Base-by-base conservation (phyloP, 2,888 invertebrate genomes). In the Autographa pulchrina region DNA sequence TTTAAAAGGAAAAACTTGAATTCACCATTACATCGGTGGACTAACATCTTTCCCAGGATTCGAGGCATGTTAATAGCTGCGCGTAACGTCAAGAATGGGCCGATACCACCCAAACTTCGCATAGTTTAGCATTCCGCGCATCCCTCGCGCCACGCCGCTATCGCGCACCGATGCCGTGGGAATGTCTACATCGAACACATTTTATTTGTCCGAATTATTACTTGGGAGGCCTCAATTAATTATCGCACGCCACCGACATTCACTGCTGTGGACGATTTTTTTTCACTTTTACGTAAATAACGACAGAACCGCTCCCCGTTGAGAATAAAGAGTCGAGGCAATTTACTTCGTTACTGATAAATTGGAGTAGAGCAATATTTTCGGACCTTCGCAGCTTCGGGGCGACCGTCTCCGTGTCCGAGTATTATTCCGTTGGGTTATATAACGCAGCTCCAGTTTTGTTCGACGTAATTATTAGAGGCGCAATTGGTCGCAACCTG, bases 181-280 rank as follows among this genome's bases (percentile, higher is more conserved):
- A 92, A 92, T 85, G 81, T 81, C 77, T 82, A 84, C 84, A 82
- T 86, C 84, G 71, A 82, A 86, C 82, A 81, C 82, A 80, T 79
- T 74, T 90, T 88, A 89, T 90, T 91, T 90, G 87, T 80, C 78
- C 88, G 85, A 90, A 90, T 91, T 91, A 89, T 90, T 84, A 87
- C 90, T 85, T 89, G 90, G 90, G 90, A 87, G 92, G 90, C 87
- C 90, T 87, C 87, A 88, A 92, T 93, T 92, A 92, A 92, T 93
- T 92, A 90, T 86, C 35, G 20, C 70, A 70, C 75, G 72, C 85
- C 79, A 85, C 87, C 87, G 91, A 90, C 92, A 89, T 91, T 91
- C 90, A 91, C 80, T 86, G 85, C 84, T 73, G 66, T 70, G 68
- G 80, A 75, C 77, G 76, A 84, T 72, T 86, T 90, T 79, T 91